These are phyloP conservation scores for Epistrophella euchroma DNA, from an alignment of 2,888 invertebrate genomes.

Conservation along the genomic window DNA sequence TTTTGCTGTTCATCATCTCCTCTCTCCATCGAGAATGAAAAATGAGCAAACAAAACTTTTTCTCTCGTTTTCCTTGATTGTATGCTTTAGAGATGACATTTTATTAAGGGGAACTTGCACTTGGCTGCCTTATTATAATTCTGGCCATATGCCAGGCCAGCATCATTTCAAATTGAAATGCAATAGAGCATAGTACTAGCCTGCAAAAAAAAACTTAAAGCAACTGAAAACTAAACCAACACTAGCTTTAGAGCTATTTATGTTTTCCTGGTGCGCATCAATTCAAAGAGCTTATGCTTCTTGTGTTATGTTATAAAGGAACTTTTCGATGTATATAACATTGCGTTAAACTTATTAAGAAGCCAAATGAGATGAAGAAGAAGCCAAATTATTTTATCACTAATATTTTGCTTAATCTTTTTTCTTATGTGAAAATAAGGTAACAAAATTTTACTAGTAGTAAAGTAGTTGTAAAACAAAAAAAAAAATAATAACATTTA, in stretches of 20 bases:
- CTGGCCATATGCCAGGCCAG: slow-evolving; percentile 67
- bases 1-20: slow-evolving; percentile 56
- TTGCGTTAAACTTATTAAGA: slow-evolving; percentile 63
- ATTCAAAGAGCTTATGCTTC: slow-evolving; percentile 9
- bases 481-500: slow-evolving; percentile 66
- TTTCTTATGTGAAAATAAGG: slow-evolving; percentile 29
- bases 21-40: slow-evolving; percentile 28
- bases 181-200: slow-evolving; percentile 34
- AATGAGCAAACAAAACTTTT: slow-evolving; percentile 51
- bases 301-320: slow-evolving; percentile 37
- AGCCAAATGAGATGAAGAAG: slow-evolving; percentile 65
- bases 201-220: slow-evolving; percentile 57
- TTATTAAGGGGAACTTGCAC: slow-evolving; percentile 61
- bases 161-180: slow-evolving; percentile 47
- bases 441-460: slow-evolving; percentile 55
- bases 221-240: slow-evolving; percentile 39
- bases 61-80: slow-evolving; percentile 17
- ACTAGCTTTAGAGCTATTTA: slow-evolving; percentile 63
- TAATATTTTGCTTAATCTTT: slow-evolving; percentile 56
- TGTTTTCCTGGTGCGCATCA: slow-evolving; percentile 47
- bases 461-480: slow-evolving; percentile 53
- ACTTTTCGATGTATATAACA: slow-evolving; percentile 29
- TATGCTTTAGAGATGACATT: slow-evolving; percentile 41
- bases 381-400: slow-evolving; percentile 60
- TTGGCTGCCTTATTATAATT: slow-evolving; percentile 59